These are phyloP conservation scores for Indicator indicator DNA, from an alignment of 2,113 vertebrate genomes.

Conservation along the genomic window DNA sequence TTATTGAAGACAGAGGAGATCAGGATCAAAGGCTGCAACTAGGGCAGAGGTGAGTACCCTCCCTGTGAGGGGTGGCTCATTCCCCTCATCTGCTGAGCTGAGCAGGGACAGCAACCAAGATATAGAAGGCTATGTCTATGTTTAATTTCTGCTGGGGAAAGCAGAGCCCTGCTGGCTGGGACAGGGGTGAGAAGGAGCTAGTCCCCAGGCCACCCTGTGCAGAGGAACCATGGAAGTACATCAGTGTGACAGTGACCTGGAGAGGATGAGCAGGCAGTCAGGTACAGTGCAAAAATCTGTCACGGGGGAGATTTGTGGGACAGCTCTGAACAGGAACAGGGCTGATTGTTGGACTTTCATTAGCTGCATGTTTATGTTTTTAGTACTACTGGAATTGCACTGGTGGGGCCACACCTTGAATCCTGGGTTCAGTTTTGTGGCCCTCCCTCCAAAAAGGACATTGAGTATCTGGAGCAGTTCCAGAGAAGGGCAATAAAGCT, in stretches of 20 bases:
- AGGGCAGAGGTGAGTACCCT: neutral
- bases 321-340: neutral
- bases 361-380: too few species aligned
- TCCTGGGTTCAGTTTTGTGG: too few species aligned
- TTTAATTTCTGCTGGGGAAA: neutral
- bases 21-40: neutral
- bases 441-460: too few species aligned
- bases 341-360: neutral
- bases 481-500: too few species aligned
- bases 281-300: neutral
- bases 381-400: too few species aligned
- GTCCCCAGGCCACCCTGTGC: neutral
- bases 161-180: neutral
- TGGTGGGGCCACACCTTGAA: too few species aligned
- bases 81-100: neutral
- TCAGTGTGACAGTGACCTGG: neutral
- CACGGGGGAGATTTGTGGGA: neutral
- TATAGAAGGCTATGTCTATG: rapidly evolving
- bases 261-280: neutral
- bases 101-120: neutral
- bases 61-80: neutral
- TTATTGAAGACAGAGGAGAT: neutral
- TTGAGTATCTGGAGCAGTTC: too few species aligned
- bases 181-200: too few species aligned
- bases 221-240: rapidly evolving